Percentiles rank a stretch among this genome's conserved stretches.
Conservation (phyloP, 2,888 invertebrate species). For the Ochropacha duplaris region DNA sequence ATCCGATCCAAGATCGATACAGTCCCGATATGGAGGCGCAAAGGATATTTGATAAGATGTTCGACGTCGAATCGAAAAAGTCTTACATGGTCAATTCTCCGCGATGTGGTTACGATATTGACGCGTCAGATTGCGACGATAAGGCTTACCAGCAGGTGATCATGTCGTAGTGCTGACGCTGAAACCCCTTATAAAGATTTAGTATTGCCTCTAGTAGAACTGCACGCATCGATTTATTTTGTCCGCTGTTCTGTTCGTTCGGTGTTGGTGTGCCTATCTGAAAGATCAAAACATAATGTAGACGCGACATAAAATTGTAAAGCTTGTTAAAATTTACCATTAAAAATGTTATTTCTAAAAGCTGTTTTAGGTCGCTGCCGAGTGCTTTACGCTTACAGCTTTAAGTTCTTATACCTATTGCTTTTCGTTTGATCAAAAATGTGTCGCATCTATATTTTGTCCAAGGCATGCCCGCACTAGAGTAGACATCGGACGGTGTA, state of each 20-base stretch:
- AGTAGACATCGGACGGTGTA: constrained; percentile 38
- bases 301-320: constrained; percentile 42
- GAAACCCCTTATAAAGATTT: constrained; percentile 52
- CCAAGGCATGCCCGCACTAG: constrained; percentile 37
- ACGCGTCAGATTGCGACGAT: constrained; percentile 79
- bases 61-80: constrained; percentile 79
- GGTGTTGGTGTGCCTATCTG: constrained; percentile 46
- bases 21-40: constrained; percentile 82
- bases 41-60: constrained; percentile 83
- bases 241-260: constrained; percentile 62
- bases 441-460: constrained; percentile 49
- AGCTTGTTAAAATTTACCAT: constrained; percentile 5
- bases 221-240: constrained; percentile 80
- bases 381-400: background rate
- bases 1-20: constrained; percentile 80
- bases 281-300: constrained; percentile 30
- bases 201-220: constrained; percentile 74
- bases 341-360: background rate
- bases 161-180: constrained; percentile 71
- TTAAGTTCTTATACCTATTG: background rate
- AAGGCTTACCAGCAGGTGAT: constrained; percentile 78
- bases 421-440: background rate
- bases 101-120: constrained; percentile 79
- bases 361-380: background rate
- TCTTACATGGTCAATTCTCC: constrained; percentile 71